Conservation (phyloP, 2,888 invertebrate species). For the Plebejus melissa region DNA sequence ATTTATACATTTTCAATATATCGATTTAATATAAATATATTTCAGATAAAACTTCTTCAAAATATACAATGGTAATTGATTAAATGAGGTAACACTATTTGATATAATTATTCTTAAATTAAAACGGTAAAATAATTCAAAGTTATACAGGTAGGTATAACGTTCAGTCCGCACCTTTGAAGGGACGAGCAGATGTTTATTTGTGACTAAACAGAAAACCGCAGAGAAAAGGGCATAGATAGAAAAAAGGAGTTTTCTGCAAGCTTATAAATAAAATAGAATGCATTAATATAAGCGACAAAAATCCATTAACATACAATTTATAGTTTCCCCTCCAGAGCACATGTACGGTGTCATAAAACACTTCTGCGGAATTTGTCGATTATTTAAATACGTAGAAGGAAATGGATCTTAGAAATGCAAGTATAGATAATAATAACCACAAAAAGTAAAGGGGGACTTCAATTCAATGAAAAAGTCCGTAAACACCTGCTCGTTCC, state of each 20-base stretch:
- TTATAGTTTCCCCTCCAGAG: neutral
- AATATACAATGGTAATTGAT: slow-evolving; percentile 22
- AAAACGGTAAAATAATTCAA: slow-evolving; percentile 12
- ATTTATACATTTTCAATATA: slow-evolving; percentile 12
- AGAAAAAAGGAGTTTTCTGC: neutral
- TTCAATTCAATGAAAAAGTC: slow-evolving; percentile 1
- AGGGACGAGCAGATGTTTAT: slow-evolving; percentile 27
- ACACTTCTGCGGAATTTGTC: neutral
- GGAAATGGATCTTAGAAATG: neutral
- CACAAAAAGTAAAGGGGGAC: neutral
- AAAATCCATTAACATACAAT: neutral
- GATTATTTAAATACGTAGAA: neutral
- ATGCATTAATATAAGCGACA: neutral
- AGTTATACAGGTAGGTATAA: slow-evolving; percentile 27
- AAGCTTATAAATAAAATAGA: neutral
- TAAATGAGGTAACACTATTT: slow-evolving; percentile 20
- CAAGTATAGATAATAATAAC: neutral
- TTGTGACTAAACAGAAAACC: neutral
- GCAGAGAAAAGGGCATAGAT: neutral
- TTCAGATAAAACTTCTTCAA: slow-evolving; percentile 19
- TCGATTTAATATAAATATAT: slow-evolving; percentile 11
- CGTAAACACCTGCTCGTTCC: slow-evolving; percentile 35
- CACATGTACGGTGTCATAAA: too few relatives aligned
- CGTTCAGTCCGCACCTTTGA: slow-evolving; percentile 28
- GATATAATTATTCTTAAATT: slow-evolving; percentile 1